A percentile compares a stretch with the other conserved stretches of the same genome.
These are phyloP conservation scores for Empidonax alnorum DNA, from an alignment of 2,113 vertebrate genomes.

Conservation along the genomic window DNA sequence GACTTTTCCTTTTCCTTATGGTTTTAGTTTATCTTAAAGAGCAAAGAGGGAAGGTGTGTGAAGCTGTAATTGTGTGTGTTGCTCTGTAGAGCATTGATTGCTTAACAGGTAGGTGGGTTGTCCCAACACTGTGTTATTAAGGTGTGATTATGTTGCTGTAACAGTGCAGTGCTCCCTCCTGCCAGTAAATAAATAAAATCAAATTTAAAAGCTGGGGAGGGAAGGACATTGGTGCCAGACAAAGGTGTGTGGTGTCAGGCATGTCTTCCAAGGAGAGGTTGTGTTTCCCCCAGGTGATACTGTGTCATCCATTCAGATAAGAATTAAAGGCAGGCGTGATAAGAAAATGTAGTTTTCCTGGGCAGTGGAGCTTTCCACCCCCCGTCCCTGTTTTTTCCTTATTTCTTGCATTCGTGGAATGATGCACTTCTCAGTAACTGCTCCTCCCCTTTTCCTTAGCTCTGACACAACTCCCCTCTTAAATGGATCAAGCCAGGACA, in stretches of 20 bases:
- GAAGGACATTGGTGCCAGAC: neutral
- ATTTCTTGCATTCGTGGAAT: fast-evolving
- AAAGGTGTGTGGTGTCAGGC: neutral
- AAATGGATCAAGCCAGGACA: slow-evolving; percentile 97
- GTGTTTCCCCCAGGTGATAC: neutral
- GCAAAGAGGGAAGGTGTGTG: neutral
- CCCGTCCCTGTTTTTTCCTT: neutral
- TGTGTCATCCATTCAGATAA: neutral
- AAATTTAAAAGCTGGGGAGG: neutral
- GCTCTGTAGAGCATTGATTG: neutral
- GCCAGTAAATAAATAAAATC: neutral
- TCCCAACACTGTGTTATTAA: neutral
- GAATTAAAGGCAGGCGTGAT: neutral
- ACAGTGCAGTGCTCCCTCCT: neutral
- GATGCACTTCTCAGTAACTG: slow-evolving; percentile 2
- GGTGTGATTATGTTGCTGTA: neutral
- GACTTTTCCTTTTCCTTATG: neutral
- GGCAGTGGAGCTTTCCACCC: neutral
- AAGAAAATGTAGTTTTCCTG: neutral
- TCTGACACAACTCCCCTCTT: slow-evolving; percentile 95
- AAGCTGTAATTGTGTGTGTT: neutral
- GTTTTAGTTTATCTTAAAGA: neutral
- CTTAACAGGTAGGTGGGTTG: neutral
- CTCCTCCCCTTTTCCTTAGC: slow-evolving; percentile 68
- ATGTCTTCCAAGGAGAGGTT: neutral